phyloP scores from a whole-genome alignment of 2,113 vertebrate genomes.

The Girardinichthys multiradiatus region DNA sequence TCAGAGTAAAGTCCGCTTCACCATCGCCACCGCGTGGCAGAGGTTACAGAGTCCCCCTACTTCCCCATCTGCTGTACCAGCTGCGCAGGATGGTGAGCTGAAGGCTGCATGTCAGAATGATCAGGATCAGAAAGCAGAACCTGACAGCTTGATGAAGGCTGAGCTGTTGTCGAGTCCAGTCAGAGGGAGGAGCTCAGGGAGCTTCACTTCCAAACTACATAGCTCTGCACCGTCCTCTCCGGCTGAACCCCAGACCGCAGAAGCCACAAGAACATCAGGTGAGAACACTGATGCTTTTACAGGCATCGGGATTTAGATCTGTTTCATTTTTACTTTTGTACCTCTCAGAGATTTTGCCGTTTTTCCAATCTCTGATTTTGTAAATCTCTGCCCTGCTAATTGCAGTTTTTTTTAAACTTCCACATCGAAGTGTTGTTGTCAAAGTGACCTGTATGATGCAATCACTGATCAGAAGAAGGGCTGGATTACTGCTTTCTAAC shows the following conservation, averaged over 20 bases:
- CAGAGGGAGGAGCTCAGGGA: constrained; percentile 19
- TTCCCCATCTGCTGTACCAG: constrained; percentile 19
- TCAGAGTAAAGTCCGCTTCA: constrained; percentile 70
- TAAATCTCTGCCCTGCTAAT: too few species aligned
- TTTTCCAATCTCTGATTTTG: too few species aligned
- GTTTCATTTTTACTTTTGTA: too few species aligned
- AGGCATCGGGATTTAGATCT: background rate
- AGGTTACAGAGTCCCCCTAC: constrained; percentile 59
- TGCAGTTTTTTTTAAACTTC: too few species aligned
- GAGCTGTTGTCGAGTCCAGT: constrained; percentile 42
- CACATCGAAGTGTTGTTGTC: too few species aligned
- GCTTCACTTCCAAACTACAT: constrained; percentile 14
- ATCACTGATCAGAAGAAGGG: too few species aligned
- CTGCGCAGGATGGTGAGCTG: background rate
- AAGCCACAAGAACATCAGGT: constrained; percentile 43
- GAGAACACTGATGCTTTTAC: background rate
- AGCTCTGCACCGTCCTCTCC: background rate
- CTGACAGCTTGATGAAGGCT: background rate
- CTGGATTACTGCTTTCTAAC: background rate
- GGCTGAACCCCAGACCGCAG: constrained; percentile 1
- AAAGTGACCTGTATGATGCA: too few species aligned
- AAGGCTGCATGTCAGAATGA: constrained; percentile 21
- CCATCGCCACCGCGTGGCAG: constrained; percentile 80
- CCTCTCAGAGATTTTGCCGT: too few species aligned
- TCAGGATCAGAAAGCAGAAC: constrained; percentile 15